These are phyloP conservation scores for Acheta domesticus DNA, from an alignment of 2,888 invertebrate species.

Conservation along the genomic window DNA sequence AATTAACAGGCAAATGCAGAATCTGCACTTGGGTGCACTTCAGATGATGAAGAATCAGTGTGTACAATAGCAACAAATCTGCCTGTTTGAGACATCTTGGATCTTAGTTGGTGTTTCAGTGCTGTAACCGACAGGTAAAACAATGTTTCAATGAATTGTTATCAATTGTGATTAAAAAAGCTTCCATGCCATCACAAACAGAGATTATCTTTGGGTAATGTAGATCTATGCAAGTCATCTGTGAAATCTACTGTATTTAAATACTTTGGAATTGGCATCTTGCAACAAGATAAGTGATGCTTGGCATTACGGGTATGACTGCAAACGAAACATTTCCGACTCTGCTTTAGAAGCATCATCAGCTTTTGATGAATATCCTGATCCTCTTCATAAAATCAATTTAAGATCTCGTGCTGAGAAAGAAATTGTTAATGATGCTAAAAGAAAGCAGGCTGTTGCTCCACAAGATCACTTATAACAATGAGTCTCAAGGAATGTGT, in stretches of 20 bases:
- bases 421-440: conserved; percentile 64
- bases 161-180: not conserved
- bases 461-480: conserved; percentile 39
- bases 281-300: conserved; percentile 68
- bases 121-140: conserved; percentile 61
- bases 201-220: not conserved
- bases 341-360: not conserved
- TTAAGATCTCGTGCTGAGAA: conserved; percentile 65
- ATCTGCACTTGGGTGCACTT: conserved; percentile 39
- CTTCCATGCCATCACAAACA: not conserved
- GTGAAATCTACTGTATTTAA: conserved; percentile 59
- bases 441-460: conserved; percentile 59
- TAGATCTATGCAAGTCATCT: conserved; percentile 55
- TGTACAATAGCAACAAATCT: conserved; percentile 58
- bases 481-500: conserved; percentile 52
- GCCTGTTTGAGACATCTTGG: conserved; percentile 56
- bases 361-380: not conserved
- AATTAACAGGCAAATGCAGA: conserved; percentile 29
- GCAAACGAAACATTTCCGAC: not conserved
- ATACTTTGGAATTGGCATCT: conserved; percentile 60
- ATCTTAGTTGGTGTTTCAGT: conserved; percentile 66
- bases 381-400: conserved; percentile 49
- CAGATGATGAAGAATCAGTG: conserved; percentile 58
- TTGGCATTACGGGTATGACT: conserved; percentile 64
- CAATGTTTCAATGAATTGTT: conserved; percentile 45